Evolutionary conservation across 2,113 vertebrate species (phyloP).

Genomic region (Stictonetta naevosa): DNA sequence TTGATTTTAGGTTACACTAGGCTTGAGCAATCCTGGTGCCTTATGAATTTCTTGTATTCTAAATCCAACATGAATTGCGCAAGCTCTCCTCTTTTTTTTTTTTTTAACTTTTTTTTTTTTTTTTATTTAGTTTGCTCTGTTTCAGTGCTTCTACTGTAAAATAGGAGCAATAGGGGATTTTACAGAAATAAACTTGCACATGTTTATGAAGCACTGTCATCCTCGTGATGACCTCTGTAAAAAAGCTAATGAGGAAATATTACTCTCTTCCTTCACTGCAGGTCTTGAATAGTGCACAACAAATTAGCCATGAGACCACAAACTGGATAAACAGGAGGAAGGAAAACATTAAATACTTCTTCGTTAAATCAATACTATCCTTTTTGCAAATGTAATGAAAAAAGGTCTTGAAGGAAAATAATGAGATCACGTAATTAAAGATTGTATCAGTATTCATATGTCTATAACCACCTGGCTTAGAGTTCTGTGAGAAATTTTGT

Average conservation of each 20-base stretch:
- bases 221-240: neutral
- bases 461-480: neutral
- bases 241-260: neutral
- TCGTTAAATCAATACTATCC: neutral
- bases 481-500: neutral
- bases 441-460: neutral
- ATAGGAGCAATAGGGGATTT: neutral
- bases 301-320: neutral
- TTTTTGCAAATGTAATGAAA: constrained; percentile 16
- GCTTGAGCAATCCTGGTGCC: neutral
- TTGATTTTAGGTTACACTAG: neutral
- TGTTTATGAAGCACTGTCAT: neutral
- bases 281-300: neutral
- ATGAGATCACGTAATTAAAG: constrained; percentile 47
- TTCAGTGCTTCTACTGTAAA: neutral
- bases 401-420: constrained; percentile 11
- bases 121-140: neutral
- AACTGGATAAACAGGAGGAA: neutral
- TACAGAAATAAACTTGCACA: neutral
- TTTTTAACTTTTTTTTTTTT: neutral
- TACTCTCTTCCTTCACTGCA: neutral
- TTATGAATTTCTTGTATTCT: neutral
- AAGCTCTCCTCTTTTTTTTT: neutral
- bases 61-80: neutral
- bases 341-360: neutral